These are phyloP conservation scores for Penaeus japonicus DNA, from an alignment of 1,140 invertebrate genomes.

Conservation along the genomic window DNA sequence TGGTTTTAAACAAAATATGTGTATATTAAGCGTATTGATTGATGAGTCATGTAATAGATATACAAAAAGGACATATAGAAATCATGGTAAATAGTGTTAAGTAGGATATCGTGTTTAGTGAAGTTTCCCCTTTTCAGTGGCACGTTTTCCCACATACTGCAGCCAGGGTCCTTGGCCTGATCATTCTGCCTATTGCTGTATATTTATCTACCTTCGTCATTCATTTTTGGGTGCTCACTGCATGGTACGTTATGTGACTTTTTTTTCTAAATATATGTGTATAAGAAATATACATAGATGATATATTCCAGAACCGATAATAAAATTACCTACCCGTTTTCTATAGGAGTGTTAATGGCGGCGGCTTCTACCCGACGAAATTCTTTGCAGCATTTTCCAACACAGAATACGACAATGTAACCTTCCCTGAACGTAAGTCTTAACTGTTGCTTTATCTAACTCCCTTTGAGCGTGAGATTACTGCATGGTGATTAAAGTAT, in stretches of 20 bases:
- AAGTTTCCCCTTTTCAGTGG: constrained; percentile 23
- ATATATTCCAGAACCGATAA: no score
- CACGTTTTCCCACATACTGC: constrained; percentile 39
- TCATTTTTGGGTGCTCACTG: constrained; percentile 42
- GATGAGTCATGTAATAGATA: no score
- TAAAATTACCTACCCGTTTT: neutral
- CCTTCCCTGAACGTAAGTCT: constrained; percentile 54
- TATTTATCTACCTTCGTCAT: constrained; percentile 45
- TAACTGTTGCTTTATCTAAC: no score
- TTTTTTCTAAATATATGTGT: neutral
- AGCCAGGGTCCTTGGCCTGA: constrained; percentile 30
- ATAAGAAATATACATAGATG: no score
- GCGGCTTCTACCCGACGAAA: constrained; percentile 50
- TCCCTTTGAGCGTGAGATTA: no score
- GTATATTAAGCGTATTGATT: no score
- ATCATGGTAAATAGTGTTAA: no score
- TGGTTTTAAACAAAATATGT: no score
- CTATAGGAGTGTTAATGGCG: constrained; percentile 34
- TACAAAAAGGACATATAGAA: no score
- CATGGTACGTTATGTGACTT: constrained; percentile 22
- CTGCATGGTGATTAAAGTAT: no score
- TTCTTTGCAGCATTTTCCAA: constrained; percentile 45
- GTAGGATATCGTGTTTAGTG: neutral
- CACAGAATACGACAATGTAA: constrained; percentile 53
- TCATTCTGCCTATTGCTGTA: constrained; percentile 22